Base-by-base conservation (phyloP, 2,888 invertebrate genomes). In the Nowickia ferox region DNA sequence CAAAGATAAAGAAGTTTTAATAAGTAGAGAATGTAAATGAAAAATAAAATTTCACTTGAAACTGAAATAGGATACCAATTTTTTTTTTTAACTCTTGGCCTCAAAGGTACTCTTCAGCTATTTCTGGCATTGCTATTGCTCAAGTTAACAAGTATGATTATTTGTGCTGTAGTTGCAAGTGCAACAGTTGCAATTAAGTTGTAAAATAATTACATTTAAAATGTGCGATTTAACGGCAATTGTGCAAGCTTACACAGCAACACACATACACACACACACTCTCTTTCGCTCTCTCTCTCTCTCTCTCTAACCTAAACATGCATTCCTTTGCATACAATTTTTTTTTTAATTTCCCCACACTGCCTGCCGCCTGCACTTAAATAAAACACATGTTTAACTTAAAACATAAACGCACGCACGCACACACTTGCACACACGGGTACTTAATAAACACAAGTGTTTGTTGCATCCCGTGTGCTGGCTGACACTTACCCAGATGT, bases 171-270 rank as follows among this genome's bases (percentile, higher is more conserved):
- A n/a, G 17, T 10, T 22, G 40, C 63, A 53, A 74, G 42, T 80
- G 80, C 82, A 85, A 85, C 78, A 82, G 85, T 82, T 69, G 78
- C 69, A 82, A 85, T 78, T 85, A 78, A 79, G 85, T 78, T 85
- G 57, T 75, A 63, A 85, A 79, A 79, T 85, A 85, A 83, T 83
- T 83, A 83, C 75, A 83, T 83, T 86, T 71, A 65, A 86, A 86
- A 86, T 66, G 79, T 79, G 79, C 86, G 83, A 72, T 83, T 86
- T 72, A 83, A 71, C 48, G 75, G 75, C 75, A 78, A 65, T 82
- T 48, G 72, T 69, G 81, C 44, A 68, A 65, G 57, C 9, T 48
- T 30, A n/a, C 48, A 75, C 46, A 9, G n/a, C 30, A 72, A 30
- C 40, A 66, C 51, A 17, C 19, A 40, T 40, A 22, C n/a, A 66